A percentile compares a stretch with the other conserved stretches of the same genome.
These are phyloP conservation scores for Zaprionus obscuricornis DNA, from an alignment of 2,888 invertebrate genomes.

Conservation along the genomic window DNA sequence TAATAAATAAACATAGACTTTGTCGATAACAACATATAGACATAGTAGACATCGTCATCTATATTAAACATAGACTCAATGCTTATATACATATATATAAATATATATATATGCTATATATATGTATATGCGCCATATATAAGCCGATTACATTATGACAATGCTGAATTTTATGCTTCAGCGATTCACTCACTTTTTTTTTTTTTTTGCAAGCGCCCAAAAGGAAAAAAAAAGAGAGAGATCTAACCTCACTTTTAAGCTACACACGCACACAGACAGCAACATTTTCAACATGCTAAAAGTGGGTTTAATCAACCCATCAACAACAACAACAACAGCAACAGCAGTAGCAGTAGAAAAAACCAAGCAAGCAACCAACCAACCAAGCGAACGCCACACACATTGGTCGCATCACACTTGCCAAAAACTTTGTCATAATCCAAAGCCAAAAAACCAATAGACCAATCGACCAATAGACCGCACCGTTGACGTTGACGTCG, in stretches of 20 bases:
- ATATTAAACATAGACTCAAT: too few relatives aligned
- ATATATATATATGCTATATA: too few relatives aligned
- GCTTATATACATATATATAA: too few relatives aligned
- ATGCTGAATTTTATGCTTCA: conserved; percentile 31
- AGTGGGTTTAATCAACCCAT: conserved; percentile 21
- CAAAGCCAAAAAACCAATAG: conserved; percentile 76
- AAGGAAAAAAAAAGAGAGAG: conserved; percentile 9
- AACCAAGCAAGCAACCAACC: too few relatives aligned
- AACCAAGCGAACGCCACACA: neutral
- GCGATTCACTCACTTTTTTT: conserved; percentile 12
- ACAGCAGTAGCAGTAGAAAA: too few relatives aligned
- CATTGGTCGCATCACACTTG: conserved; percentile 43
- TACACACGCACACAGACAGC: conserved; percentile 8
- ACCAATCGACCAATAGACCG: conserved; percentile 61
- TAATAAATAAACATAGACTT: too few relatives aligned
- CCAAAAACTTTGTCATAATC: conserved; percentile 63
- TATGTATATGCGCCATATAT: conserved; percentile 20
- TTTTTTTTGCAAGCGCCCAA: too few relatives aligned
- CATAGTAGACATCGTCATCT: too few relatives aligned
- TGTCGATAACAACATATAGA: too few relatives aligned
- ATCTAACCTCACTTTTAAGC: conserved; percentile 33
- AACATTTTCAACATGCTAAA: neutral
- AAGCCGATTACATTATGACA: conserved; percentile 48
- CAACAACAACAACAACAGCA: neutral
- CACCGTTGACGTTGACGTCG: conserved; percentile 25